phyloP scores from a whole-genome alignment of 2,113 vertebrate species.

The Antechinus flavipes region DNA sequence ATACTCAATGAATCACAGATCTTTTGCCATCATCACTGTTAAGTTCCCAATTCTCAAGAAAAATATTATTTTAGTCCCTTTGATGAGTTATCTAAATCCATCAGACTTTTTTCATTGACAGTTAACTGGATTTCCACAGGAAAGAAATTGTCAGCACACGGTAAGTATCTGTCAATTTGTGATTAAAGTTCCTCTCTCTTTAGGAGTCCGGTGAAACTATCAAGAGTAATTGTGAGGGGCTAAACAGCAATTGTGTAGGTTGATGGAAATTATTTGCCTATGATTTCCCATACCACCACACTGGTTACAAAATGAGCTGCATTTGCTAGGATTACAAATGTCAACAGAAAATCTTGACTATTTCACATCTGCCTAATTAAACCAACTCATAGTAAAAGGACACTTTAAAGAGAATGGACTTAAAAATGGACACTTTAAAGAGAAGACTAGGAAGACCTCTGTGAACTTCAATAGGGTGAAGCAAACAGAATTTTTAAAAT shows the following conservation, averaged over 20 bases:
- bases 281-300: background rate
- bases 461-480: background rate
- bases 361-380: background rate
- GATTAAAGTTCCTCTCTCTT: background rate
- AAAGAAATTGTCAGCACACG: background rate
- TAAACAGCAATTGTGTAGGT: no score
- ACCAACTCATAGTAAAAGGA: background rate
- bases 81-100: background rate
- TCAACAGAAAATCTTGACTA: background rate
- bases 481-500: background rate
- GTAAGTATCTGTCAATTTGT: background rate
- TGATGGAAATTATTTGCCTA: background rate
- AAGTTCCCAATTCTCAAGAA: background rate
- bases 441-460: background rate
- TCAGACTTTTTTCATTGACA: background rate
- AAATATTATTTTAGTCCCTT: background rate
- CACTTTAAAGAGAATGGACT: background rate
- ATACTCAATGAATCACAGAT: background rate
- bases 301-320: background rate
- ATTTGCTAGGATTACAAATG: background rate
- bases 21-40: background rate
- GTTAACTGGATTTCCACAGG: background rate
- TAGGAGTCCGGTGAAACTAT: background rate
- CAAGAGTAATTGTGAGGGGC: background rate
- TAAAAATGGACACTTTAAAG: background rate